A percentile compares a stretch with the other conserved stretches of the same genome.
Evolutionary conservation across 2,797 vertebrate genomes (phyloP).

Genomic region (Hipposideros larvatus): DNA sequence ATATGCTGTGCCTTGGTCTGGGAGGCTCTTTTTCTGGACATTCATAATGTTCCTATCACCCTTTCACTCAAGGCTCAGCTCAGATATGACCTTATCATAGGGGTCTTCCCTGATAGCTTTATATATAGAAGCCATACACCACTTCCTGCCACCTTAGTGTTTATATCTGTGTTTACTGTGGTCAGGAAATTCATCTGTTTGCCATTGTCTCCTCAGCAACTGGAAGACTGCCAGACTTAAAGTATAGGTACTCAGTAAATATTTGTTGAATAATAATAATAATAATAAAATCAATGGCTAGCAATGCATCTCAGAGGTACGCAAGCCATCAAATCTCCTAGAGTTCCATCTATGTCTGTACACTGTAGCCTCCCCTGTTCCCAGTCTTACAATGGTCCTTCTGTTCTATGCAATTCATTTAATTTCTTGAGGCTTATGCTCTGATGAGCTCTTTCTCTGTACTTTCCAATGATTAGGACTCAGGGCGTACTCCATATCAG

Average conservation of each 20-base stretch:
- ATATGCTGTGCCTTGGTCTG: rapidly evolving
- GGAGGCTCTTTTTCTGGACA: not conserved
- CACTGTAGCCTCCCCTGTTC: not conserved
- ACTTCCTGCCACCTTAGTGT: not conserved
- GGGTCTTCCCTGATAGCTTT: not conserved
- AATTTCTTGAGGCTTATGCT: not conserved
- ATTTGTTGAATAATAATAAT: not conserved
- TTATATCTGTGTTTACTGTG: not conserved
- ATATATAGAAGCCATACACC: not conserved
- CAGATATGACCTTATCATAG: not conserved
- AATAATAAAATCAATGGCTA: not conserved
- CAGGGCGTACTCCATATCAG: not conserved
- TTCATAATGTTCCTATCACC: not conserved
- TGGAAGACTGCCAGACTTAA: not conserved
- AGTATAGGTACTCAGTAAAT: not conserved
- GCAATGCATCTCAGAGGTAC: too few species aligned
- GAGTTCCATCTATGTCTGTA: not conserved
- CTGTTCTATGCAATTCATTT: not conserved
- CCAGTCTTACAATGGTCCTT: not conserved
- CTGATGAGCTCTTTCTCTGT: not conserved
- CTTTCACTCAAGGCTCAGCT: not conserved
- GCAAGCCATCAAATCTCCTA: not conserved
- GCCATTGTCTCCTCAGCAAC: not conserved
- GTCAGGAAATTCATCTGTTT: not conserved
- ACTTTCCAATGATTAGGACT: not conserved